A percentile compares a stretch with the other conserved stretches of the same genome.
phyloP scores from a whole-genome alignment of 2,797 vertebrate genomes.

The Nannoperca australis region DNA sequence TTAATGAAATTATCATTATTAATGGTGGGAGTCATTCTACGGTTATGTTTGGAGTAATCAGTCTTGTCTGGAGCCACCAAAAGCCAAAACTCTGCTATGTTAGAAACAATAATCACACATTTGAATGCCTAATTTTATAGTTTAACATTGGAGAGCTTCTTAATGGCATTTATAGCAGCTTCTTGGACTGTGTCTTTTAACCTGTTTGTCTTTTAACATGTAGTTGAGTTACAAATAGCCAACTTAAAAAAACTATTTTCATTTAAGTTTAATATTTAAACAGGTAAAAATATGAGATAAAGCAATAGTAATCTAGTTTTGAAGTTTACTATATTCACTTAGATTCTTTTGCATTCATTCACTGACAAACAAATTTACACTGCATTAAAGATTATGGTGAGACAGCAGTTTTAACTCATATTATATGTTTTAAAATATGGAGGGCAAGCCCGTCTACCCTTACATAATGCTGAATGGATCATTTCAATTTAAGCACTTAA shows the following conservation, averaged over 20 bases:
- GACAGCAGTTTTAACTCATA: neutral
- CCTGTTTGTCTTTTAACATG: neutral
- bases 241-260: neutral
- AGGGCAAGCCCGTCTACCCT: neutral
- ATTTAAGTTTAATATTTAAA: neutral
- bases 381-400: neutral
- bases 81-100: neutral
- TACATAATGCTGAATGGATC: neutral
- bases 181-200: neutral
- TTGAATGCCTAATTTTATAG: neutral
- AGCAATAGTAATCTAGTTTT: neutral
- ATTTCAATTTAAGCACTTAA: neutral
- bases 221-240: neutral
- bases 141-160: neutral
- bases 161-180: neutral
- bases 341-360: neutral
- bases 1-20: constrained; percentile 45
- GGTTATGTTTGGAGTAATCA: neutral
- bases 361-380: neutral
- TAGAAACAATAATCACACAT: neutral
- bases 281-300: neutral
- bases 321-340: neutral
- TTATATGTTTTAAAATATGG: neutral
- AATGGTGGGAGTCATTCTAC: constrained; percentile 18
- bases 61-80: neutral